Evolutionary conservation across 2,797 vertebrate genomes (phyloP).

Genomic region (Urosaurus nigricauda): DNA sequence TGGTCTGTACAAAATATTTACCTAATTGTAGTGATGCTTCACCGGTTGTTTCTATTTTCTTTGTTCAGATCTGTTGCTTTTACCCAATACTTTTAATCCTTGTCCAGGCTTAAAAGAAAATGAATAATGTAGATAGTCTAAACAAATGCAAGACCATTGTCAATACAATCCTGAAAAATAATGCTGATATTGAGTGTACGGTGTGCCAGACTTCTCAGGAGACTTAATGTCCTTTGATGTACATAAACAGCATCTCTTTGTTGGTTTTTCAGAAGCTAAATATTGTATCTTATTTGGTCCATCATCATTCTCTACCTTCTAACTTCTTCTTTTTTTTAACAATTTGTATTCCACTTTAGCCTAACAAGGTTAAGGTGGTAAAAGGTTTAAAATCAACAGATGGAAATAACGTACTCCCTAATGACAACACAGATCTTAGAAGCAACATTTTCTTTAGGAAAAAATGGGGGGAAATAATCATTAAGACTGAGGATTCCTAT

Average conservation of each 20-base stretch:
- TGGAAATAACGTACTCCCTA: slow-evolving; percentile 77
- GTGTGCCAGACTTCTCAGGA: neutral
- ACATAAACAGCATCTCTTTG: neutral
- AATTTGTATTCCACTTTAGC: slow-evolving; percentile 73
- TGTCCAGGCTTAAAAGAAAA: slow-evolving; percentile 73
- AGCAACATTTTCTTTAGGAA: slow-evolving; percentile 72
- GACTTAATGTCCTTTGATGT: neutral
- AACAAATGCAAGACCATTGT: slow-evolving; percentile 83
- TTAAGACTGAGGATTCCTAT: slow-evolving; percentile 59
- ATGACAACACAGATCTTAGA: slow-evolving; percentile 61
- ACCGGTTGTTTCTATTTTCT: slow-evolving; percentile 79
- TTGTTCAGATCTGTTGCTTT: slow-evolving; percentile 70
- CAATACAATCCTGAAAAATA: slow-evolving; percentile 82
- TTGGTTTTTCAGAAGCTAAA: neutral
- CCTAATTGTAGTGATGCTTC: slow-evolving; percentile 79
- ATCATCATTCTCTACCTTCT: slow-evolving; percentile 66
- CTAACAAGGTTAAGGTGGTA: slow-evolving; percentile 52
- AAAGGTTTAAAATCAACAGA: slow-evolving; percentile 80
- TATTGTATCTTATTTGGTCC: neutral
- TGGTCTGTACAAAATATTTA: slow-evolving; percentile 82
- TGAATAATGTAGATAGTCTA: neutral
- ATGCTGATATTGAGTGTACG: slow-evolving; percentile 55
- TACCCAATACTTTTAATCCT: slow-evolving; percentile 38
- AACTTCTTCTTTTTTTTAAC: slow-evolving; percentile 67
- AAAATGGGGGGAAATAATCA: slow-evolving; percentile 46